Evolutionary conservation across 2,888 invertebrate genomes (phyloP), one percentile per base, ranked within the genome.

Genomic region (Panzeria rudis): DNA sequence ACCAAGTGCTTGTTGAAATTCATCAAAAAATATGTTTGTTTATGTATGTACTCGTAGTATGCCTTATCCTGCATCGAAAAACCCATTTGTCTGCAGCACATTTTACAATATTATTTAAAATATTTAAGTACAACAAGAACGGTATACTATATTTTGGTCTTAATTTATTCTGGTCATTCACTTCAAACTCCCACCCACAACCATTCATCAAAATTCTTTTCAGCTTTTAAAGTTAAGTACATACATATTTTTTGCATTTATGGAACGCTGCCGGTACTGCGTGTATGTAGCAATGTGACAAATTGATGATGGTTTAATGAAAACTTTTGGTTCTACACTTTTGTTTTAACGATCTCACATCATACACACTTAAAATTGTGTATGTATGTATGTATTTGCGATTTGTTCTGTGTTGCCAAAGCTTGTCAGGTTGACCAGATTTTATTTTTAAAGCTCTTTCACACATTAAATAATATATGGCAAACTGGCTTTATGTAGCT

Each of bases 91-190:
- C 35, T 73, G 13, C 44, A 68, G 8, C 78, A 69, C 13, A 62
- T 71, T 32, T 23, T 44, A 69, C n/a, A 71, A 66, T 9, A 54
- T 32, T 68, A 32, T 59, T 77, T 59, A 25, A 52, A 62, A 77
- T 54, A 47, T 17, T 44, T 44, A 76, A 56, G 44, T 66, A 66
- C 54, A 66, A 44, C 50, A 35, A 50, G 8, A 61, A 69, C 17
- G 7, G 54, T 62, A 32, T 52, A 52, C 29, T 62, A 71, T 78
- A 71, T 78, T 79, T 79, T 54, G 44, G 41, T 54, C 23, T 75
- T 54, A 78, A 75, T 69, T 47, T 83, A 83, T 83, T 83, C 72
- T 72, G 77, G 77, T 66, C 77, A 77, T 72, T 77, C 72, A 52
- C 77, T 32, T 52, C 20, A 78, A 59, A 56, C 61, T 32, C 25